These are phyloP conservation scores for Drosophila nr. fundita DNA, from an alignment of 2,888 invertebrate species.

Conservation along the genomic window DNA sequence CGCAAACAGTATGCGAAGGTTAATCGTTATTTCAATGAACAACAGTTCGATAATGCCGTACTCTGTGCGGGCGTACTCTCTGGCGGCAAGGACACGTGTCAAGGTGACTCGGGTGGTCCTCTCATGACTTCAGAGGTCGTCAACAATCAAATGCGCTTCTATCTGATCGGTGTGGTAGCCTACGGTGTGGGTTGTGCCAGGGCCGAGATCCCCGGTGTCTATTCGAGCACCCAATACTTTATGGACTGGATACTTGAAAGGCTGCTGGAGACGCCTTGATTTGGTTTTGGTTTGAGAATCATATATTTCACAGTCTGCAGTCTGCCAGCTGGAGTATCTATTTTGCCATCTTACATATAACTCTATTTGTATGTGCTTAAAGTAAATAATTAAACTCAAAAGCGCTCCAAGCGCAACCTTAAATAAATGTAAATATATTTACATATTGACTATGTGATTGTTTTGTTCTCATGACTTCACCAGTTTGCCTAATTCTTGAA, in stretches of 20 bases:
- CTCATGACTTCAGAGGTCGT: conserved; percentile 82
- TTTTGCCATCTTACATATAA: conserved; percentile 7
- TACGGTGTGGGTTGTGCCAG: conserved; percentile 89
- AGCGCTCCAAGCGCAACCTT: conserved; percentile 30
- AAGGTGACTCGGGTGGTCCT: conserved; percentile 85
- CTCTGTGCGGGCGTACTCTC: conserved; percentile 83
- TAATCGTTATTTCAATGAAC: conserved; percentile 67
- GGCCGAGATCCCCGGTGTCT: conserved; percentile 87
- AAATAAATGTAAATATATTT: conserved; percentile 49
- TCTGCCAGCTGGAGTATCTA: conserved; percentile 8
- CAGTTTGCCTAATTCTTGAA: conserved; percentile 52
- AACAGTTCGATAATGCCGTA: conserved; percentile 82
- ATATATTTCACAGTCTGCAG: background rate
- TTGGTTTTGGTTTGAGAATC: background rate
- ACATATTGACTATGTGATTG: conserved; percentile 25
- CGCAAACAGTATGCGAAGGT: conserved; percentile 79
- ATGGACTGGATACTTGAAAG: conserved; percentile 87
- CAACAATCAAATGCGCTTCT: conserved; percentile 71
- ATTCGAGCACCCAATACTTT: conserved; percentile 87
- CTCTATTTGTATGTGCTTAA: conserved; percentile 19
- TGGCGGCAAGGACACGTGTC: conserved; percentile 84
- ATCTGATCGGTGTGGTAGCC: conserved; percentile 89
- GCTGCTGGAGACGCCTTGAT: conserved; percentile 73
- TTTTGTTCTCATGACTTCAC: conserved; percentile 62
- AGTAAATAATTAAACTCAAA: conserved; percentile 25